Conservation (phyloP, 2,797 vertebrate genomes). For the Enteromius mattozi region DNA sequence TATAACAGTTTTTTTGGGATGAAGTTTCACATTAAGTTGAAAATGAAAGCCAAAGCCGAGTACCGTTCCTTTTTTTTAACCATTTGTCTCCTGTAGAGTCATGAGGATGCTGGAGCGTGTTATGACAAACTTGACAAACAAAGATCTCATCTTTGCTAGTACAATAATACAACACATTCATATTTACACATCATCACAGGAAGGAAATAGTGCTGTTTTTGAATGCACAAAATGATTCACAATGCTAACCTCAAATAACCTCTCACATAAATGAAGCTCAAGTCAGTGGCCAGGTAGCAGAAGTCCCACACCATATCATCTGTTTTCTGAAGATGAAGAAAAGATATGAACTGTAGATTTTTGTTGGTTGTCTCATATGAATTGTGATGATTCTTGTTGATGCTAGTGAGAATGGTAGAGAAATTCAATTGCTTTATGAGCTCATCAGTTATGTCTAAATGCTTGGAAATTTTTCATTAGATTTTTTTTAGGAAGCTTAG, state of each 20-base stretch:
- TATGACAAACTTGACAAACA: background rate
- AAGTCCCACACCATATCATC: background rate
- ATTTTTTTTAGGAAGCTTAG: constrained; percentile 36
- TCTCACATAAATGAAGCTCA: too few species aligned
- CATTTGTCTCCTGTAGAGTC: background rate
- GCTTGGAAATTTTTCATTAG: background rate
- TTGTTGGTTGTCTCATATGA: background rate
- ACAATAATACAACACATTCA: background rate
- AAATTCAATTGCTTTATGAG: constrained; percentile 25
- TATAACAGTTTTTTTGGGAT: background rate
- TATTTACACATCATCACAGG: background rate
- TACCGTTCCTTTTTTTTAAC: background rate
- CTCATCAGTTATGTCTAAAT: constrained; percentile 21
- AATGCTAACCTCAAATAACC: background rate
- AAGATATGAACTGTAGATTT: background rate
- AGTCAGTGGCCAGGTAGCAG: background rate
- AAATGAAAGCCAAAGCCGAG: background rate
- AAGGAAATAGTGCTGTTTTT: background rate
- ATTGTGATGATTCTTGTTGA: constrained; percentile 9
- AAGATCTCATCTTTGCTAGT: background rate
- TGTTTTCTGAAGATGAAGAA: background rate
- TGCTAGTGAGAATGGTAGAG: constrained; percentile 7
- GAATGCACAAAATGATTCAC: background rate
- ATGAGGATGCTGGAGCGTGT: background rate
- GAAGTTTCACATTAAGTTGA: background rate